Conservation (phyloP, 2,888 invertebrate genomes). For the Tillus elongatus region DNA sequence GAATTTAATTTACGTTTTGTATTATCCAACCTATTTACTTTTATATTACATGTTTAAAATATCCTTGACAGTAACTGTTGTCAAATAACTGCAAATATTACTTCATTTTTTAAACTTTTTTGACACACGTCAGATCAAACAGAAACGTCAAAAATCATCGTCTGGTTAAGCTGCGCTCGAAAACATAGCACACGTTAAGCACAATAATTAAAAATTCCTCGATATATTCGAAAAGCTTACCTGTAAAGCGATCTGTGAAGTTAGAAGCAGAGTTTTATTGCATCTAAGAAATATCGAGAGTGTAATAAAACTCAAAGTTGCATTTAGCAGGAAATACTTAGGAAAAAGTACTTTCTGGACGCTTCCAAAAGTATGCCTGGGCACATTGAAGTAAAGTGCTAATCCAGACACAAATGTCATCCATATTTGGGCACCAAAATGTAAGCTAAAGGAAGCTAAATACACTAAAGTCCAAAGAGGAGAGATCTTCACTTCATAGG, state of each 20-base stretch:
- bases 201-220: background rate
- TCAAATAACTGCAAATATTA: too few relatives aligned
- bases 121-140: too few relatives aligned
- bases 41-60: too few relatives aligned
- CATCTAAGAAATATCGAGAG: conserved; percentile 60
- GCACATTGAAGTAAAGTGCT: conserved; percentile 75
- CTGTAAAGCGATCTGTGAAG: conserved; percentile 46
- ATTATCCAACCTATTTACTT: too few relatives aligned
- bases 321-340: conserved; percentile 74
- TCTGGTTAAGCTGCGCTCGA: too few relatives aligned
- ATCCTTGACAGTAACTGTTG: too few relatives aligned
- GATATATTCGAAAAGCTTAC: conserved; percentile 29
- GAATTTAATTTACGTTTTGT: too few relatives aligned
- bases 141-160: too few relatives aligned
- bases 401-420: conserved; percentile 88
- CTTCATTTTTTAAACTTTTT: too few relatives aligned
- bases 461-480: conserved; percentile 56
- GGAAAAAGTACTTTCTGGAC: conserved; percentile 83
- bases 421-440: conserved; percentile 85
- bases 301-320: conserved; percentile 62
- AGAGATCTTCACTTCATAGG: conserved; percentile 35
- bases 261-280: conserved; percentile 46
- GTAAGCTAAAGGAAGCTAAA: conserved; percentile 67
- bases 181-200: too few relatives aligned
- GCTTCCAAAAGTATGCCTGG: conserved; percentile 78